Percentiles rank a stretch among this genome's conserved stretches.
Conservation (phyloP, 2,888 invertebrate genomes). For the Gari tellinella region DNA sequence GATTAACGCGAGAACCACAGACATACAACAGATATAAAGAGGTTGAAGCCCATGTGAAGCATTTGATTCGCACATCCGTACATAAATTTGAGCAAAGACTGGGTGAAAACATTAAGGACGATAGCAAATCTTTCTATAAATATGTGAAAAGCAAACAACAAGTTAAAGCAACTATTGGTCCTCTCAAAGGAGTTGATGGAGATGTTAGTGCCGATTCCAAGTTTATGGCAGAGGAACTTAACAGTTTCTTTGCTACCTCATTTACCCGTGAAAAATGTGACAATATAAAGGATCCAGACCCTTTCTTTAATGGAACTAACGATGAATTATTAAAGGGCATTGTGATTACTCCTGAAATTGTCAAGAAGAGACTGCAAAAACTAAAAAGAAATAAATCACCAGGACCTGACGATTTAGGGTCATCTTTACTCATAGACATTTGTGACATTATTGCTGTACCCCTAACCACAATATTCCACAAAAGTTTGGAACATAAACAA, state of each 20-base stretch:
- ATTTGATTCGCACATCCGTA: constrained; percentile 6
- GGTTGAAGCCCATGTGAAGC: constrained; percentile 13
- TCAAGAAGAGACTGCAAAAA: no score
- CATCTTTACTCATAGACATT: constrained; percentile 4
- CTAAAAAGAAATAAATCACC: constrained; percentile 1
- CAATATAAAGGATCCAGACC: no score
- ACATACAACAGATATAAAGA: constrained; percentile 14
- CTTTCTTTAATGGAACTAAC: no score
- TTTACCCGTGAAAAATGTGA: no score
- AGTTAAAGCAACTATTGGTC: background rate
- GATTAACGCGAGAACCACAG: constrained; percentile 16
- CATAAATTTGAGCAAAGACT: constrained; percentile 12
- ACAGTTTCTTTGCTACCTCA: no score
- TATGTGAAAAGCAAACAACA: constrained; percentile 16
- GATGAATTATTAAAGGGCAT: no score
- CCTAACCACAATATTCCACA: constrained; percentile 3
- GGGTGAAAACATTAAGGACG: constrained; percentile 4
- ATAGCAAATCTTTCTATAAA: constrained; percentile 22
- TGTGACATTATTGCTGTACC: constrained; percentile 10
- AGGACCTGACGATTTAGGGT: background rate
- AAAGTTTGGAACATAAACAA: constrained; percentile 1
- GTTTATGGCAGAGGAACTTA: no score
- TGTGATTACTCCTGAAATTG: no score
- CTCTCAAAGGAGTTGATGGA: background rate
- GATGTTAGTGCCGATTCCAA: background rate